A percentile compares a stretch with the other conserved stretches of the same genome.
Conservation (phyloP, 2,113 vertebrate genomes). For the Saguinus imperator region DNA sequence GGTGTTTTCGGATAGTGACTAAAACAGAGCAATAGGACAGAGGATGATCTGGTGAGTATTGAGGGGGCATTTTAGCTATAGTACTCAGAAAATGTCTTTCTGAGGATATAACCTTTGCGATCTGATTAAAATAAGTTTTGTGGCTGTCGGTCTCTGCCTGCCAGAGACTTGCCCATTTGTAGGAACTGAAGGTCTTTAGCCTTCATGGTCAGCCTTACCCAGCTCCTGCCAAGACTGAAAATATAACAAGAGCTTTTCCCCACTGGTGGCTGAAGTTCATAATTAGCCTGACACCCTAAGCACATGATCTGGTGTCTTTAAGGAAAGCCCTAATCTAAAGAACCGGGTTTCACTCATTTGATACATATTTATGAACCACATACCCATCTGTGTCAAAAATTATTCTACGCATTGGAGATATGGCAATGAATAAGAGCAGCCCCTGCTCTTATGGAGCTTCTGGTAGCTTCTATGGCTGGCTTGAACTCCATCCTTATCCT, state of each 20-base stretch:
- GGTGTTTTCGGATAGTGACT: neutral
- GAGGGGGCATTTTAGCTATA: neutral
- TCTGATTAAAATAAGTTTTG: neutral
- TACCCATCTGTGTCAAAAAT: neutral
- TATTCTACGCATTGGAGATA: neutral
- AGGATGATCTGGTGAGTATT: neutral
- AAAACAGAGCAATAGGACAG: neutral
- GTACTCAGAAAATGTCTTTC: neutral
- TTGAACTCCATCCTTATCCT: neutral
- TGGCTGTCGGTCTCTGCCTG: neutral
- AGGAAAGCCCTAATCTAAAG: neutral
- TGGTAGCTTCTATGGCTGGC: neutral
- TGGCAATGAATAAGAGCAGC: neutral
- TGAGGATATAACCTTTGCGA: slow-evolving; percentile 7
- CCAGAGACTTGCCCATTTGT: slow-evolving; percentile 5
- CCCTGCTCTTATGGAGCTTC: neutral
- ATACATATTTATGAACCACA: neutral
- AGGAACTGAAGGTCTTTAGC: neutral
- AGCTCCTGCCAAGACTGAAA: slow-evolving; percentile 2
- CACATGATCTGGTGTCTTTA: neutral
- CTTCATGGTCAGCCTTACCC: neutral
- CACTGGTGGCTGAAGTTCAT: neutral
- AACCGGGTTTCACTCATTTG: neutral
- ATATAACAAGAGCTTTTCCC: neutral
- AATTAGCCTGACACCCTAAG: neutral